Conservation (phyloP, 2,113 vertebrate species). For the Danio rerio region GRCz12tu NC_133194.1:12611501-12612000, state of each 20-base stretch:
- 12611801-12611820: conserved; percentile 8
- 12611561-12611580: too few relatives aligned
- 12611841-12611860: conserved; percentile 56
- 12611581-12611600: too few relatives aligned
- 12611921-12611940: conserved; percentile 57
- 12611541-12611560: too few relatives aligned
- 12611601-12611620: too few relatives aligned
- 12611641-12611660: neutral
- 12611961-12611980: conserved; percentile 76
- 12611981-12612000: conserved; percentile 80
- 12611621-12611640: too few relatives aligned
- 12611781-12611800: conserved; percentile 14
- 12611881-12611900: conserved; percentile 54
- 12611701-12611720: conserved; percentile 16
- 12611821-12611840: neutral
- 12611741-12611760: neutral
- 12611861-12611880: conserved; percentile 61
- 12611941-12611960: conserved; percentile 58
- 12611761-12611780: conserved; percentile 1
- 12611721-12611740: neutral
- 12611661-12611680: neutral
- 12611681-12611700: neutral
- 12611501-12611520: too few relatives aligned
- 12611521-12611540: too few relatives aligned
- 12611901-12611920: conserved; percentile 61